Conservation (phyloP, 2,888 invertebrate species). For the Falcaria lacertinaria region DNA sequence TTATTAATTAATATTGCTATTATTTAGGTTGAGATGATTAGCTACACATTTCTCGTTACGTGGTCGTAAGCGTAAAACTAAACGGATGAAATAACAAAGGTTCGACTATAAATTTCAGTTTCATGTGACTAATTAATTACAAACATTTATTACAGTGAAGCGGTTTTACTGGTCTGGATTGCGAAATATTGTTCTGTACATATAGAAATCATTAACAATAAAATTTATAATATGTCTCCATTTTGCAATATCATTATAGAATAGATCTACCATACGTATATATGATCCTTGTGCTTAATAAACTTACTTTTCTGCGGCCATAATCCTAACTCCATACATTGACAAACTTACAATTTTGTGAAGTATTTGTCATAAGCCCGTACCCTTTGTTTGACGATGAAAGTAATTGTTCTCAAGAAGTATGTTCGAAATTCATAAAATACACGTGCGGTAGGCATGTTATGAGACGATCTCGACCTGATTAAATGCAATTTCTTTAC, state of each 20-base stretch:
- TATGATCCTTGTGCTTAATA: too few species aligned
- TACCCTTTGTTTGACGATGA: constrained; percentile 41
- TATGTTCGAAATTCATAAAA: constrained; percentile 66
- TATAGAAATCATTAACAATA: too few species aligned
- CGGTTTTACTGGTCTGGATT: too few species aligned
- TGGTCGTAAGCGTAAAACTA: constrained; percentile 4
- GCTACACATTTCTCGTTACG: constrained; percentile 32
- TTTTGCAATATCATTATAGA: too few species aligned
- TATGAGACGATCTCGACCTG: constrained; percentile 63
- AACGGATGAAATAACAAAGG: too few species aligned
- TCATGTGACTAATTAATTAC: too few species aligned
- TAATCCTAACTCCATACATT: constrained; percentile 13
- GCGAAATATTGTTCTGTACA: too few species aligned
- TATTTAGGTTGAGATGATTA: constrained; percentile 56
- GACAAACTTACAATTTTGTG: constrained; percentile 44
- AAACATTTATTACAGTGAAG: too few species aligned
- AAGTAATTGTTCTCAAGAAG: constrained; percentile 69
- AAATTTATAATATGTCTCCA: too few species aligned
- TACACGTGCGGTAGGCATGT: constrained; percentile 56
- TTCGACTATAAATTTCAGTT: too few species aligned
- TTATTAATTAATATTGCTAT: constrained; percentile 76
- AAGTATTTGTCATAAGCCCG: constrained; percentile 58
- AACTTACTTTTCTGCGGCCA: too few species aligned
- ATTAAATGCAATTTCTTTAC: constrained; percentile 75
- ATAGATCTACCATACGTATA: too few species aligned